phyloP scores from a whole-genome alignment of 2,797 vertebrate species.

The Lacerta bilineata region DNA sequence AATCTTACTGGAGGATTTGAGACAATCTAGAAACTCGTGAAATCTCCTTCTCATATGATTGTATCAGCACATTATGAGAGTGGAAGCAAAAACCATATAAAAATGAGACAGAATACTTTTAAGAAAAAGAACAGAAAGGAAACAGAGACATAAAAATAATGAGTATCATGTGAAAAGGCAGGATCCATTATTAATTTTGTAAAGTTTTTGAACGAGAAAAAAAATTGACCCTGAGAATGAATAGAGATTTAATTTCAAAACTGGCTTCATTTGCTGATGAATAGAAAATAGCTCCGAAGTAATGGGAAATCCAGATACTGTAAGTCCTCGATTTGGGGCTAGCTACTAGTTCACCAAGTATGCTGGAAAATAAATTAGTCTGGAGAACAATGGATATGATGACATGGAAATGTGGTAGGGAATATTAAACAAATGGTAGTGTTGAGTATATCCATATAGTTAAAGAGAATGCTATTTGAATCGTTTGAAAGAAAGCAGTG shows the following conservation, averaged over 20 bases:
- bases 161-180: background rate
- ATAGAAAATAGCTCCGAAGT: conserved; percentile 25
- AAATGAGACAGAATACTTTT: background rate
- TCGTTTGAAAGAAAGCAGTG: background rate
- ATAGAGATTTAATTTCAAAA: background rate
- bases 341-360: conserved; percentile 69
- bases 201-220: conserved; percentile 1
- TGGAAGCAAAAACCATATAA: background rate
- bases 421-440: conserved; percentile 19
- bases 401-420: conserved; percentile 59
- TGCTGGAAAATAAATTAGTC: conserved; percentile 73
- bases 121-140: background rate
- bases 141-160: background rate
- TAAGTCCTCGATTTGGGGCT: conserved; percentile 66
- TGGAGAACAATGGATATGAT: conserved; percentile 67
- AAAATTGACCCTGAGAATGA: background rate
- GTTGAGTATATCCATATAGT: background rate
- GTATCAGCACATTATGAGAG: background rate
- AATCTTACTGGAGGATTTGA: background rate
- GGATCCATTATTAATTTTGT: background rate
- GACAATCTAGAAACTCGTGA: background rate
- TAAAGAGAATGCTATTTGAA: background rate
- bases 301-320: conserved; percentile 56
- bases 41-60: background rate
- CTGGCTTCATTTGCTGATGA: conserved; percentile 35